Evolutionary conservation across 2,888 invertebrate genomes (phyloP).

Genomic region (Epinotia bilunana): DNA sequence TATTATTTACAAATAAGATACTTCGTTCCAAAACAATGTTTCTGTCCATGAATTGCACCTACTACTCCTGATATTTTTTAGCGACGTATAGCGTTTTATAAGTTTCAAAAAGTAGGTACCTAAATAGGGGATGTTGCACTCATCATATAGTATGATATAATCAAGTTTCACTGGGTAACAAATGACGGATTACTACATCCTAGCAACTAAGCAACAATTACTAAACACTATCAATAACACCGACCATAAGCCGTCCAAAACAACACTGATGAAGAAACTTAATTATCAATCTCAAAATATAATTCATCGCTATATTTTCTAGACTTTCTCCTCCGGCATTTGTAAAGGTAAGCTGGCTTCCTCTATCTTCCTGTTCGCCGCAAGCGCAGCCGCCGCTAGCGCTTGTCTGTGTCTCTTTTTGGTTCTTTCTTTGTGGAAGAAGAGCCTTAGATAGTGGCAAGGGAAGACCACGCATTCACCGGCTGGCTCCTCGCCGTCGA

Average conservation of each 20-base stretch:
- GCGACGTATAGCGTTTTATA: not conserved
- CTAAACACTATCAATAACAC: slow-evolving; percentile 33
- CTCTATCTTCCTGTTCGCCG: slow-evolving; percentile 65
- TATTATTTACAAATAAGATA: slow-evolving; percentile 38
- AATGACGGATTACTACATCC: slow-evolving; percentile 25
- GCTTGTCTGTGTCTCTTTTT: slow-evolving; percentile 83
- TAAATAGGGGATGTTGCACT: not conserved
- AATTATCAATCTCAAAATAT: not conserved
- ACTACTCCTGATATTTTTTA: not conserved
- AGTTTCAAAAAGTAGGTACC: not conserved
- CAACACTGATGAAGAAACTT: not conserved
- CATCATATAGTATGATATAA: not conserved
- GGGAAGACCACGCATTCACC: slow-evolving; percentile 94
- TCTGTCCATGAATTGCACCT: not conserved
- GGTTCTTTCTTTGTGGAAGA: slow-evolving; percentile 88
- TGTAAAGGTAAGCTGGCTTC: slow-evolving; percentile 73
- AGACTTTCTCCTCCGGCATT: slow-evolving; percentile 76
- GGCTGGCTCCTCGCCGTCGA: slow-evolving; percentile 93
- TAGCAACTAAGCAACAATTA: slow-evolving; percentile 48
- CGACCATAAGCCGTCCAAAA: not conserved
- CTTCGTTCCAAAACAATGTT: not conserved
- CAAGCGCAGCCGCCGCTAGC: slow-evolving; percentile 65
- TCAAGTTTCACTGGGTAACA: slow-evolving; percentile 47
- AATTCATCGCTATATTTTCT: slow-evolving; percentile 38
- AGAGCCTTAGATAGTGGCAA: slow-evolving; percentile 91